Conservation (phyloP, 1,140 invertebrate species). For the Solenopsis invicta region DNA sequence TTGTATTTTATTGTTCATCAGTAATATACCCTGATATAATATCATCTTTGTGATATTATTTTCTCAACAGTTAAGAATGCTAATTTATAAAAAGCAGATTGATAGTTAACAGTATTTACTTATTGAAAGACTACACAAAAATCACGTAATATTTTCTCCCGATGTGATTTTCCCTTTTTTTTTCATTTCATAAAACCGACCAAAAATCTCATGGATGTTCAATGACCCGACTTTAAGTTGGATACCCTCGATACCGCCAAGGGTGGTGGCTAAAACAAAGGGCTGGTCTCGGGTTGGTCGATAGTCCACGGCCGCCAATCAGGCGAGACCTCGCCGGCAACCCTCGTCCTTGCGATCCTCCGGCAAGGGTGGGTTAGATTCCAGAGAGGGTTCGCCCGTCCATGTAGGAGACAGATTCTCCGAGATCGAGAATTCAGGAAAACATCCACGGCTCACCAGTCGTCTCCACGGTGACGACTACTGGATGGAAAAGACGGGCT, state of each 20-base stretch:
- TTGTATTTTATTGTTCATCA: conserved; percentile 7
- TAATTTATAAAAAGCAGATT: not conserved
- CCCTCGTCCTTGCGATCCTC: conserved; percentile 82
- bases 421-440: conserved; percentile 74
- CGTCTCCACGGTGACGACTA: conserved; percentile 82
- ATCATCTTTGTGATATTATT: not conserved
- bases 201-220: conserved; percentile 70
- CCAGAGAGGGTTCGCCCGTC: conserved; percentile 78
- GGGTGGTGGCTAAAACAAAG: conserved; percentile 86
- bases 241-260: conserved; percentile 73
- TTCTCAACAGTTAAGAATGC: not conserved
- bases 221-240: conserved; percentile 70
- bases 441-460: conserved; percentile 72
- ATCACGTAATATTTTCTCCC: not conserved
- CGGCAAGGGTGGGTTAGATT: conserved; percentile 71
- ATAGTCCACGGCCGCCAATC: conserved; percentile 86
- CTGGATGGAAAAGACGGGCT: conserved; percentile 67
- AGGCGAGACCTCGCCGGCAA: conserved; percentile 81
- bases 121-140: not conserved
- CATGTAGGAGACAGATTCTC: conserved; percentile 72
- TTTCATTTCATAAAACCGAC: conserved; percentile 21
- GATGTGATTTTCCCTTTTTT: not conserved
- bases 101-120: not conserved
- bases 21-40: not conserved
- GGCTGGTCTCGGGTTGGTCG: conserved; percentile 84